These are phyloP conservation scores for Drosophila prosaltans DNA, from an alignment of 1,140 invertebrate genomes.

Conservation along the genomic window DNA sequence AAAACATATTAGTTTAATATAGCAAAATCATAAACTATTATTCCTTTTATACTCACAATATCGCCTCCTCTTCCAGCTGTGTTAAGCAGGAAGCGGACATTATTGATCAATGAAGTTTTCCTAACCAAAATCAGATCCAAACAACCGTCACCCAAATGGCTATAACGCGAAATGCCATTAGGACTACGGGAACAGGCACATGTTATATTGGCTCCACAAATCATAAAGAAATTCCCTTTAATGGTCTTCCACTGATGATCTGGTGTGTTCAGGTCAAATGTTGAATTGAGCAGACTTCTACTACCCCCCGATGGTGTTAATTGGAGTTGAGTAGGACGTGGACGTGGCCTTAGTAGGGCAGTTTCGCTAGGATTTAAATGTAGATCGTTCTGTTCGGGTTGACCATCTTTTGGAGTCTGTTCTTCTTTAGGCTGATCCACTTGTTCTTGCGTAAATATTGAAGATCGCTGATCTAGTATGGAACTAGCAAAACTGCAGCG, in stretches of 20 bases:
- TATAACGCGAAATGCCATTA: slow-evolving; percentile 90
- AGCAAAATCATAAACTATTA: too few species aligned
- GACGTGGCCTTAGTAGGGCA: slow-evolving; percentile 44
- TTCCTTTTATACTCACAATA: slow-evolving; percentile 84
- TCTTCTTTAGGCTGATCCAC: slow-evolving; percentile 49
- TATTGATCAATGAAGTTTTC: slow-evolving; percentile 89
- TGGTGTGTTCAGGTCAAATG: slow-evolving; percentile 32
- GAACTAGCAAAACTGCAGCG: slow-evolving; percentile 66
- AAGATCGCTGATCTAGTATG: slow-evolving; percentile 68
- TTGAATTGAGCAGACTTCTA: slow-evolving; percentile 27
- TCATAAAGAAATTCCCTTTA: slow-evolving; percentile 90
- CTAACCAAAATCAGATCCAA: slow-evolving; percentile 91
- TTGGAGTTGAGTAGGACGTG: slow-evolving; percentile 45
- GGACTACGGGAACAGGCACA: slow-evolving; percentile 90
- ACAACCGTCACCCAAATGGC: slow-evolving; percentile 92
- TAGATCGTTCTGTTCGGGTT: slow-evolving; percentile 10
- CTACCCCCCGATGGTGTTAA: neutral
- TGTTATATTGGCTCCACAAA: slow-evolving; percentile 91
- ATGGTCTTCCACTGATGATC: slow-evolving; percentile 85
- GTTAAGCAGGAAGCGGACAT: slow-evolving; percentile 88
- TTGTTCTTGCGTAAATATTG: slow-evolving; percentile 77
- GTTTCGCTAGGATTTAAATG: slow-evolving; percentile 43
- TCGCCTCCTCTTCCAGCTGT: slow-evolving; percentile 85
- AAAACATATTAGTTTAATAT: neutral
- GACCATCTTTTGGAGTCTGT: slow-evolving; percentile 4